A percentile compares a stretch with the other conserved stretches of the same genome.
These are phyloP conservation scores for Diglossa brunneiventris DNA, from an alignment of 2,113 vertebrate genomes.

Conservation along the genomic window DNA sequence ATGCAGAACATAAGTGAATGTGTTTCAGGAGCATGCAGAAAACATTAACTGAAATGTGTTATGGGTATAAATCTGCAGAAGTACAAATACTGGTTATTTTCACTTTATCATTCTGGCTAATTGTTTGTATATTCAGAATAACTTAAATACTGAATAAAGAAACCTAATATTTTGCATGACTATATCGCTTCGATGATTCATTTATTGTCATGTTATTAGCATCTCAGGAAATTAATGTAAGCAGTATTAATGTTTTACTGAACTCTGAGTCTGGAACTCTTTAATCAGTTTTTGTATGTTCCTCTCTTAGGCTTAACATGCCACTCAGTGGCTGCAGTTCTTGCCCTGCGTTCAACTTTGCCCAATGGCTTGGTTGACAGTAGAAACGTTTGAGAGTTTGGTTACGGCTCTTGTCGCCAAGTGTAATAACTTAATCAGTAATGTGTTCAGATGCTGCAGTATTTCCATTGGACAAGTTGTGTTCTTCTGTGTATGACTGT, in stretches of 20 bases:
- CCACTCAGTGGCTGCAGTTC: neutral
- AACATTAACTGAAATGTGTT: slow-evolving; percentile 25
- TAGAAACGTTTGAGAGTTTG: neutral
- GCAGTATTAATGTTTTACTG: neutral
- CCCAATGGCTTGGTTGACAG: neutral
- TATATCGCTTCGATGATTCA: neutral
- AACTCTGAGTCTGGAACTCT: neutral
- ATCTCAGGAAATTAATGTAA: neutral
- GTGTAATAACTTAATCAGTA: neutral
- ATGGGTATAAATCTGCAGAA: slow-evolving; percentile 3
- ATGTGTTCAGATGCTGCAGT: fast-evolving
- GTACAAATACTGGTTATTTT: slow-evolving; percentile 30
- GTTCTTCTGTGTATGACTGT: fast-evolving
- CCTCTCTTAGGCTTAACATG: neutral
- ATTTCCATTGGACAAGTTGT: neutral
- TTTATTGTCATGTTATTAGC: neutral
- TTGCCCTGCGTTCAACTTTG: fast-evolving
- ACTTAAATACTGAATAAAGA: slow-evolving; percentile 55
- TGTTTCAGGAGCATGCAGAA: slow-evolving; percentile 55
- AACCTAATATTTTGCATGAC: slow-evolving; percentile 60
- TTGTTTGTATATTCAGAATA: slow-evolving; percentile 52
- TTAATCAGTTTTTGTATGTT: neutral
- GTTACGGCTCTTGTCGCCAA: neutral
- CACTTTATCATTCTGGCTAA: slow-evolving; percentile 16
- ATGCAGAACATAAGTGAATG: neutral